These are phyloP conservation scores for Palythoa grandiflora DNA, from an alignment of 92 coral and sea anemone genomes.

Conservation along the genomic window DNA sequence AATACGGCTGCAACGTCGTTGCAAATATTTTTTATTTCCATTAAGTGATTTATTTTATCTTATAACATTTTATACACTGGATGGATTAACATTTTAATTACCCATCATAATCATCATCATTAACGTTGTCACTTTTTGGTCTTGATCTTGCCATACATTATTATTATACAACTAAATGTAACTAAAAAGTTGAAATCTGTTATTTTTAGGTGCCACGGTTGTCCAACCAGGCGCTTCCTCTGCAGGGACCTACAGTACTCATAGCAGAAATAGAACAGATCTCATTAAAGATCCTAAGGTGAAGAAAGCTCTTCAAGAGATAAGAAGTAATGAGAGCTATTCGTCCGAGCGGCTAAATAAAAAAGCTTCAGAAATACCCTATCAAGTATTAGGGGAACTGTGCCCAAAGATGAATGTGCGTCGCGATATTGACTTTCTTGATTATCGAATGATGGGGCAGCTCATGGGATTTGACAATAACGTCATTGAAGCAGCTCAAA, in stretches of 20 bases:
- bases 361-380: not conserved
- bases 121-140: too few relatives aligned
- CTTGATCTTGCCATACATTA: too few relatives aligned
- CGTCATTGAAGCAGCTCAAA: not conserved
- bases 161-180: too few relatives aligned
- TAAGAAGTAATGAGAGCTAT: not conserved
- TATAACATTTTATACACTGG: too few relatives aligned
- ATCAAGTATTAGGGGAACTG: not conserved
- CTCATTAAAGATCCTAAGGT: not conserved
- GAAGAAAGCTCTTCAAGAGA: not conserved
- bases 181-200: not conserved
- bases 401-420: not conserved
- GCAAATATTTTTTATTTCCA: too few relatives aligned
- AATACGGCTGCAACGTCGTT: too few relatives aligned
- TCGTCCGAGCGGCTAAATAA: not conserved
- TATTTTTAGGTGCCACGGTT: not conserved
- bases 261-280: not conserved
- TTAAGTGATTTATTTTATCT: too few relatives aligned
- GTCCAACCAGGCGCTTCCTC: not conserved
- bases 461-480: not conserved
- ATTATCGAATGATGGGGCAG: slow-evolving; percentile 41
- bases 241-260: not conserved
- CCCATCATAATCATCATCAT: too few relatives aligned
- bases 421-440: not conserved
- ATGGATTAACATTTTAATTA: too few relatives aligned